Percentiles rank a stretch among this genome's conserved stretches.
Conservation (phyloP, 2,113 vertebrate species). For the Anolis carolinensis region DNA sequence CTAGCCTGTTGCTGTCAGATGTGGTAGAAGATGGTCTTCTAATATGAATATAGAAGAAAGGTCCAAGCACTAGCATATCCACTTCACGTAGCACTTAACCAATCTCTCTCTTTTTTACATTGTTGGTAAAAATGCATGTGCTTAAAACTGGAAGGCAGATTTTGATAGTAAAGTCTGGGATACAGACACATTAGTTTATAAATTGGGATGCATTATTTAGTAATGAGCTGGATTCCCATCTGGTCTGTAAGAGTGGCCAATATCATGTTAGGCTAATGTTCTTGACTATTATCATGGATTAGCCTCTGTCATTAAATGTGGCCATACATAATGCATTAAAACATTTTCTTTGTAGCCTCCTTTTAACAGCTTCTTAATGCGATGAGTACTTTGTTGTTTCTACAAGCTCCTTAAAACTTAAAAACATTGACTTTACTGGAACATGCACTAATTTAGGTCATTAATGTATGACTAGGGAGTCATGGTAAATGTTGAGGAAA, state of each 20-base stretch:
- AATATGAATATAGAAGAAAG: too few species aligned
- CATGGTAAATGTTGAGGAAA: constrained; percentile 23
- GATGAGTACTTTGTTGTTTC: constrained; percentile 29
- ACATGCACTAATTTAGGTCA: constrained; percentile 41
- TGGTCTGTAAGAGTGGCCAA: constrained; percentile 32
- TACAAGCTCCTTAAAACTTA: constrained; percentile 43
- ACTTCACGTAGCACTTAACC: background rate
- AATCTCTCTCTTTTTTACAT: background rate
- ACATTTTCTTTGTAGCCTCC: constrained; percentile 13
- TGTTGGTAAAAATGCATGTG: background rate
- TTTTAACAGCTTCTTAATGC: constrained; percentile 38
- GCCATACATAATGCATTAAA: constrained; percentile 34
- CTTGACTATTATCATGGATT: constrained; percentile 17
- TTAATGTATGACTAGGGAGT: constrained; percentile 41
- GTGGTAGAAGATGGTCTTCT: too few species aligned
- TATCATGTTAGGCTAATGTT: constrained; percentile 36
- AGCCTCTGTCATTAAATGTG: constrained; percentile 46
- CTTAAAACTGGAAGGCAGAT: background rate
- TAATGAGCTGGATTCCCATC: constrained; percentile 28
- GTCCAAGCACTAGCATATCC: background rate
- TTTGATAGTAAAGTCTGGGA: background rate
- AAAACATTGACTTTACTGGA: constrained; percentile 48
- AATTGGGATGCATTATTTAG: constrained; percentile 22
- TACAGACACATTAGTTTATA: constrained; percentile 1
- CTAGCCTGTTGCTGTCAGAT: too few species aligned